Evolutionary conservation across 2,888 invertebrate species (phyloP).

Genomic region (Synanthedon andrenaeformis): DNA sequence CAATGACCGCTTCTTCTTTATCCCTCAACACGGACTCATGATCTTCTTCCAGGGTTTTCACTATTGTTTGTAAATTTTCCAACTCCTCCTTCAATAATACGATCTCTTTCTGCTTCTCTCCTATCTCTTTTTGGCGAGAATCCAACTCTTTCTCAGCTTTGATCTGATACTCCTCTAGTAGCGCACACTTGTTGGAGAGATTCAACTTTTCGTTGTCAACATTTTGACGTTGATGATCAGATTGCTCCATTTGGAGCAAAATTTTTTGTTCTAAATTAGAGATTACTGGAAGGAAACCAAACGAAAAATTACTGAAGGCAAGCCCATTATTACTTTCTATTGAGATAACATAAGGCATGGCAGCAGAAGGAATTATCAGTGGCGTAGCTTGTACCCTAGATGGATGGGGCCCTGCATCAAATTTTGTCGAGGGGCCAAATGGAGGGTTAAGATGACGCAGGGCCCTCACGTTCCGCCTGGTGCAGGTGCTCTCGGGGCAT

Average conservation of each 20-base stretch:
- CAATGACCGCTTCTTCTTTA: conserved; percentile 23
- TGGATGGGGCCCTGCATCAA: too few relatives aligned
- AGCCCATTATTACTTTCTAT: neutral
- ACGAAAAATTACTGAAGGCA: neutral
- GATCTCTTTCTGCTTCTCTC: conserved; percentile 19
- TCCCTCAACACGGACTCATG: conserved; percentile 16
- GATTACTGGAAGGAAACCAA: conserved; percentile 29
- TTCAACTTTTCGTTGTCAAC: conserved; percentile 24
- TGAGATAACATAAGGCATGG: too few relatives aligned
- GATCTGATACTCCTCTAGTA: conserved; percentile 31
- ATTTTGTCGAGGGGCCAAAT: too few relatives aligned
- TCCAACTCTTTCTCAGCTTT: conserved; percentile 34
- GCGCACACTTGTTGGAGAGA: conserved; percentile 27
- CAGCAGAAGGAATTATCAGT: too few relatives aligned
- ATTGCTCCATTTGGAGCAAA: conserved; percentile 22
- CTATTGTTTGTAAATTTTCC: conserved; percentile 14
- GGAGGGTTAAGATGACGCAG: too few relatives aligned
- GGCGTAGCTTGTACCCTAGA: too few relatives aligned
- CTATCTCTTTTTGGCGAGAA: conserved; percentile 28
- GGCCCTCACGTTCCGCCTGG: too few relatives aligned
- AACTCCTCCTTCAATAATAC: conserved; percentile 13
- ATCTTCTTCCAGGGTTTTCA: neutral
- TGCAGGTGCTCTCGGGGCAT: too few relatives aligned
- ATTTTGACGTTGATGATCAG: conserved; percentile 20
- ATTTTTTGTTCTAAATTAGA: conserved; percentile 25